Evolutionary conservation across 1,140 invertebrate species (phyloP), one percentile per base, ranked within the genome.

Genomic region (Drosophila insularis): DNA sequence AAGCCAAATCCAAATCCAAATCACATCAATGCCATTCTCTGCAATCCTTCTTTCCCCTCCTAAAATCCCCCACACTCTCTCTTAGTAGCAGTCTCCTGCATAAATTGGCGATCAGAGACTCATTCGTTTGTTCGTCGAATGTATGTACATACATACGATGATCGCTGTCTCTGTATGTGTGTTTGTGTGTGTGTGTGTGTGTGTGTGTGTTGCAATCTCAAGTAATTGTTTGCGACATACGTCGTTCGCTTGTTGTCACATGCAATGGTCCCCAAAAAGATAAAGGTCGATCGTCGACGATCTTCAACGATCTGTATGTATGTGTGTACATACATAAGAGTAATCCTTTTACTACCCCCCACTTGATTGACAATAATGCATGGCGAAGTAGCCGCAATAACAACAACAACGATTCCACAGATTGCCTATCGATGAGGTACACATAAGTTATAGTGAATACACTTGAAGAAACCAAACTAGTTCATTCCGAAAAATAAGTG

Each of bases 181-280:
- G 32, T 61, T 21, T 73, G 62, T 72, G 21, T 39, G 43, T 63
- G 63, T 59, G 37, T 61, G 39, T 61, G 37, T 73, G 64, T 72
- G 32, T 66, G 14, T 46, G 59, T 74, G 70, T 89, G 85, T 80
- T 89, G 80, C 84, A 89, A 89, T 87, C 80, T 80, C 84, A 89
- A 89, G 85, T 89, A 90, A 89, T 90, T 90, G 86, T 90, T 90
- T 87, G 86, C 87, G 86, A 90, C 86, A 90, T 90, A 90, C 87
- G 79, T 90, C 79, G 81, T 79, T 81, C 86, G 86, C 86, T 86
- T 80, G 86, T 90, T 90, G 86, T 90, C 86, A 90, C 76, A 86
- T 81, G 71, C 65, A 63, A 63, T 64, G 65, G 79, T 63, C 53
- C 43, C 55, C 71, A 54, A 63, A 53, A 63, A 68, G 70, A 80